phyloP scores from a whole-genome alignment of 2,888 invertebrate species.

The Cenopis cana region DNA sequence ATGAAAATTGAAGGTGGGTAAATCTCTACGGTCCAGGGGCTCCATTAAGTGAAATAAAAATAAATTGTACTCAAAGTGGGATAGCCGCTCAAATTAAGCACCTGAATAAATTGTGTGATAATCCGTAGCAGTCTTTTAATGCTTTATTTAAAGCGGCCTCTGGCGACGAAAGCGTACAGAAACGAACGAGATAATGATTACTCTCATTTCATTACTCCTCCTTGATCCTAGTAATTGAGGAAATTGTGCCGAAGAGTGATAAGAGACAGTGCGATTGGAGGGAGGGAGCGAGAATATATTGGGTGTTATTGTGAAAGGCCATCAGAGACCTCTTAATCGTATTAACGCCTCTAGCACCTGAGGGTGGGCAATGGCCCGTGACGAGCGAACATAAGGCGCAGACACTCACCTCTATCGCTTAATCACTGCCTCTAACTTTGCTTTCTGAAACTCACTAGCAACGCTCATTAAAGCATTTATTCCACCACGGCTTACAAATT shows the following conservation, averaged over 20 bases:
- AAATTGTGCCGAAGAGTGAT: slow-evolving; percentile 81
- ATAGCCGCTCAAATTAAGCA: slow-evolving; percentile 83
- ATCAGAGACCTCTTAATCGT: slow-evolving; percentile 79
- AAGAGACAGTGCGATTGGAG: slow-evolving; percentile 52
- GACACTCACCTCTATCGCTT: slow-evolving; percentile 47
- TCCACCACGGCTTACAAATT: background rate
- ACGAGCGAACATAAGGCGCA: slow-evolving; percentile 61
- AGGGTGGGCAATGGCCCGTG: slow-evolving; percentile 74
- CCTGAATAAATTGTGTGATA: slow-evolving; percentile 85
- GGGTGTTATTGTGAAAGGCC: slow-evolving; percentile 72
- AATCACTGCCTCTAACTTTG: slow-evolving; percentile 51
- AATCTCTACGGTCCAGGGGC: slow-evolving; percentile 68
- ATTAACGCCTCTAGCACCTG: slow-evolving; percentile 81
- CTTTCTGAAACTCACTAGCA: slow-evolving; percentile 23
- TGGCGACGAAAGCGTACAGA: slow-evolving; percentile 66
- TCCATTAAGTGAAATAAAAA: slow-evolving; percentile 82
- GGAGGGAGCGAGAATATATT: slow-evolving; percentile 58
- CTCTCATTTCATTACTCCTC: slow-evolving; percentile 83
- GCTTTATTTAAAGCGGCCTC: slow-evolving; percentile 72
- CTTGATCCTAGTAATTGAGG: slow-evolving; percentile 83
- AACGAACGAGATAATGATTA: slow-evolving; percentile 82
- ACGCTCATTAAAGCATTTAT: slow-evolving; percentile 10
- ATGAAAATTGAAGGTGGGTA: slow-evolving; percentile 70
- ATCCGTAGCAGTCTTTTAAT: slow-evolving; percentile 82
- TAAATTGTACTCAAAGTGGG: slow-evolving; percentile 80